Evolutionary conservation across 2,797 vertebrate species (phyloP), one percentile per base, ranked within the genome.

Genomic region (Premnoplex brunnescens): DNA sequence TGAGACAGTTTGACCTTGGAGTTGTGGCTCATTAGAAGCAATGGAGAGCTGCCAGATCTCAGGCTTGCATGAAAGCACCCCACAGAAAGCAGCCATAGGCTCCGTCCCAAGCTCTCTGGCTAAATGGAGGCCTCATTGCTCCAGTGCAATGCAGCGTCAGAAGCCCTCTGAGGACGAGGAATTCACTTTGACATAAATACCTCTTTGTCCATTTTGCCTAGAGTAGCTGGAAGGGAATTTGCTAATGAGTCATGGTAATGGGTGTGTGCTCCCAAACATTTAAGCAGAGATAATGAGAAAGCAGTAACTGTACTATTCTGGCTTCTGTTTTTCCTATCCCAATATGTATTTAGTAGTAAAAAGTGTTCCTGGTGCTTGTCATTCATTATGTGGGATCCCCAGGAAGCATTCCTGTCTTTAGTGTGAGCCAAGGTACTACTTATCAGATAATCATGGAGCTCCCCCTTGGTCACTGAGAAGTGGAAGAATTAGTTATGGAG

Each of bases 81-180:
- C 0, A 12, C 0, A 56, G 41, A 37, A 14, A 7, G 26, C 7
- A 4, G 32, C 12, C 17, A 2, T 2, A n/a, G 55, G 18, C 22
- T 22, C 34, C 63, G n/a, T 54, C 24, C 43, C 8, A 30, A n/a
- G 44, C 22, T 60, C 30, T 10, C 55, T 83, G 68, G 30, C 16
- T 60, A 22, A 43, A 34, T 9, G n/a, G 12, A 62, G 30, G 4
- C 23, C 39, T 68, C 46, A 1, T 39, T 0, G 0, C 51, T n/a
- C 37, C 37, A 20, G 54, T 32, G 46, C 32, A 72, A 10, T 16
- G 46, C 0, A 0, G 41, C 0, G 0, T 24, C 51, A 67, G 79
- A 79, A 90, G 41, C 5, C 21, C 41, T 73, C 63, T 64, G 59
- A 76, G 55, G 41, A 67, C 46, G 54, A 23, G 27, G 43, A 60